These are phyloP conservation scores for Pseudococcus jackbeardsleyi DNA, from an alignment of 2,888 invertebrate genomes.

Conservation along the genomic window DNA sequence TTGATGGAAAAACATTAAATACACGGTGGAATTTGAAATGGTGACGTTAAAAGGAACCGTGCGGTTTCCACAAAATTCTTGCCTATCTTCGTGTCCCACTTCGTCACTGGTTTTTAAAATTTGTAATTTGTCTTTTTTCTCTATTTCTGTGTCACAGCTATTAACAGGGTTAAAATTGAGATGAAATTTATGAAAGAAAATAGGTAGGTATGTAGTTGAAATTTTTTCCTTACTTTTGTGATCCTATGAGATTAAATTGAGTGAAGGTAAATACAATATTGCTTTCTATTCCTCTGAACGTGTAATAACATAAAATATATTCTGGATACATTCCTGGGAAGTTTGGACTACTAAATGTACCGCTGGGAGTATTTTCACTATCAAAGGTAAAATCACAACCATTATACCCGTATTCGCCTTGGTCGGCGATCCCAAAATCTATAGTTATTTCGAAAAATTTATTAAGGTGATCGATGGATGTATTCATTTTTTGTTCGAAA, in stretches of 20 bases:
- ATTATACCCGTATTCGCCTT: background rate
- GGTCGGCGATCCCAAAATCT: background rate
- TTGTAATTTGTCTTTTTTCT: background rate
- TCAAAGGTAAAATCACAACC: background rate
- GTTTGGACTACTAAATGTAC: background rate
- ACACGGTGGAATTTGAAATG: background rate
- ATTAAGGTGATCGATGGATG: no score
- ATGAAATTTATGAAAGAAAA: no score
- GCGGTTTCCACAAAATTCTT: background rate
- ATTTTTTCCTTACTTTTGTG: background rate
- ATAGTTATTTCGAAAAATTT: background rate
- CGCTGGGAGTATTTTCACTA: background rate
- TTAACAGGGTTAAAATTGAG: no score
- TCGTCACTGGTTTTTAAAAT: background rate
- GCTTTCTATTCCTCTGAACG: background rate
- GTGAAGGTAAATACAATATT: background rate
- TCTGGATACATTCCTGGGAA: background rate
- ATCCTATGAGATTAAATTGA: constrained; percentile 1
- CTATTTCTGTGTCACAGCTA: background rate
- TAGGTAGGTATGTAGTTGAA: background rate
- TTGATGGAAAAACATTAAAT: background rate
- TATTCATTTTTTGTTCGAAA: no score
- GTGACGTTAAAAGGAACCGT: background rate
- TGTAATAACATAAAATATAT: background rate
- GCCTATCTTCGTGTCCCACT: background rate